A percentile compares a stretch with the other conserved stretches of the same genome.
Evolutionary conservation across 2,113 vertebrate species (phyloP).

Genomic region (Calidris pugnax): DNA sequence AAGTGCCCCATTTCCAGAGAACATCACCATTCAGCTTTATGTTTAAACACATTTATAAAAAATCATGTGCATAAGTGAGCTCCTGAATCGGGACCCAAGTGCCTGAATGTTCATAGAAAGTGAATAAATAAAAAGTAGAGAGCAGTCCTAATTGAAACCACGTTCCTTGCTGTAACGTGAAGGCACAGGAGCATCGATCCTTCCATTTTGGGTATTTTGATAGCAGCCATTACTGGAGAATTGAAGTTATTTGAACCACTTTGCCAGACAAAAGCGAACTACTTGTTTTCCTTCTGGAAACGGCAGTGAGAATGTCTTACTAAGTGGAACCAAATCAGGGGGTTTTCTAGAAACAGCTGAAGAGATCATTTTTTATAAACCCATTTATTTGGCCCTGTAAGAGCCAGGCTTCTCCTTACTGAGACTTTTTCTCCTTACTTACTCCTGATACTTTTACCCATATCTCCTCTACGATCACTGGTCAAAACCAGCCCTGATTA

Average conservation of each 20-base stretch:
- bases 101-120: neutral
- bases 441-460: neutral
- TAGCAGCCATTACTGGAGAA: conserved; percentile 18
- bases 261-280: neutral
- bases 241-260: neutral
- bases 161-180: neutral
- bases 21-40: neutral
- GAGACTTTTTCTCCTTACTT: neutral
- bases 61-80: neutral
- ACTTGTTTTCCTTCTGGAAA: conserved; percentile 12
- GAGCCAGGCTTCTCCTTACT: neutral
- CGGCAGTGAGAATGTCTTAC: neutral
- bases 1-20: neutral
- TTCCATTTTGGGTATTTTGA: conserved; percentile 22
- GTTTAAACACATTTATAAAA: neutral
- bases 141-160: conserved; percentile 9
- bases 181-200: conserved; percentile 12
- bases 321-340: neutral
- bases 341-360: neutral
- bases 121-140: neutral
- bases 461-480: neutral
- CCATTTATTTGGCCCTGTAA: neutral
- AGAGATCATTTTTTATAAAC: neutral
- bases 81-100: neutral
- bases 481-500: neutral